Conservation (phyloP, 2,797 vertebrate genomes). For the Acipenser transmontanus region DNA sequence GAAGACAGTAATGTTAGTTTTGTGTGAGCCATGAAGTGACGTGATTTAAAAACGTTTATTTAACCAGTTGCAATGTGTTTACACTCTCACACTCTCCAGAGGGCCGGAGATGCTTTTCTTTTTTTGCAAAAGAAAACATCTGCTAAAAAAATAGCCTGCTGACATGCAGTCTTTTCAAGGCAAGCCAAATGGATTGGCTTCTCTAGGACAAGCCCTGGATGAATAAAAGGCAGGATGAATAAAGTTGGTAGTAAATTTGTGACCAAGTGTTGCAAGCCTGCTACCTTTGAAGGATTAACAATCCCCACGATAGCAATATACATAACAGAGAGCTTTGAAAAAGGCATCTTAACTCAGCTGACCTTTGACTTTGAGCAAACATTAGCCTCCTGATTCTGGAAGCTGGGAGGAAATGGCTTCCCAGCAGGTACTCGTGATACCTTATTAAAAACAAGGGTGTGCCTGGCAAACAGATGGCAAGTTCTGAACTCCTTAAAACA, state of each 20-base stretch:
- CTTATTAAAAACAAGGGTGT: not conserved
- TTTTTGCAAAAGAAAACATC: not conserved
- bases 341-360: not conserved
- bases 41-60: too few species aligned
- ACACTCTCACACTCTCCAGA: too few species aligned
- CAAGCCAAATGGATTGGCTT: constrained; percentile 3
- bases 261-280: not conserved
- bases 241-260: too few species aligned
- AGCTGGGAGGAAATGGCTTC: not conserved
- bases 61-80: too few species aligned
- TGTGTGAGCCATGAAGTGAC: too few species aligned
- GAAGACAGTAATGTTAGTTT: too few species aligned
- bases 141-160: not conserved
- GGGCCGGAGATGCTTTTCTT: too few species aligned
- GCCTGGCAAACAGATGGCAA: constrained; percentile 5
- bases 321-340: not conserved
- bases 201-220: not conserved
- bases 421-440: constrained; percentile 1
- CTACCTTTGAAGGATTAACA: not conserved
- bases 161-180: not conserved
- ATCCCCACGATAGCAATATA: not conserved
- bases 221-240: not conserved
- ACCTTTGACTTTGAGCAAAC: not conserved
- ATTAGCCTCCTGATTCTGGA: constrained; percentile 2
- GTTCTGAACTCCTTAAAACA: not conserved